phyloP scores from a whole-genome alignment of 2,888 invertebrate species.

The Lamellibrachia satsuma region DNA sequence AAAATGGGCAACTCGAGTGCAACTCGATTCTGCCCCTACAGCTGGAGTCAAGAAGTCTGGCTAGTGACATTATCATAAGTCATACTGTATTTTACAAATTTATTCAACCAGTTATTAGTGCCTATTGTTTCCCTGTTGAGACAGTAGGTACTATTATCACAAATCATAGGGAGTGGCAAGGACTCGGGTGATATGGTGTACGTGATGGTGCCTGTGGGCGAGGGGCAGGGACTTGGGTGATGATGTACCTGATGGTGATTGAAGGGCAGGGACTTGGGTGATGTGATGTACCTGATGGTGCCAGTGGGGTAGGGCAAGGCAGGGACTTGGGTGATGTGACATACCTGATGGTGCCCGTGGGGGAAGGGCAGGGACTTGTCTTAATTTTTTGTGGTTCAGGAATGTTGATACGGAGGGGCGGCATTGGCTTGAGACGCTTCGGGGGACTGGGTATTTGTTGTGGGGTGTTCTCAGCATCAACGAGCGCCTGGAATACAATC shows the following conservation, averaged over 20 bases:
- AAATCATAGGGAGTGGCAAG: conserved; percentile 57
- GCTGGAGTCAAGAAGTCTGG: no score
- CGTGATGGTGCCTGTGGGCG: conserved; percentile 66
- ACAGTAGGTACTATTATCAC: no score
- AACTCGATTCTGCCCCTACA: no score
- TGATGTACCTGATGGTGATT: conserved; percentile 34
- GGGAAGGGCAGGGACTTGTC: conserved; percentile 70
- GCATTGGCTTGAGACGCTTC: conserved; percentile 54
- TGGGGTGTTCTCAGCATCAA: conserved; percentile 73
- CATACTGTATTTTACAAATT: no score
- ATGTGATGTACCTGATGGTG: conserved; percentile 36
- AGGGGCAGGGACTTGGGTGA: conserved; percentile 72
- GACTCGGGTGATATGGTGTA: conserved; percentile 70
- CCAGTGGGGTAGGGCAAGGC: conserved; percentile 46
- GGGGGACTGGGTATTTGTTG: conserved; percentile 32
- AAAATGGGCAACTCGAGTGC: no score
- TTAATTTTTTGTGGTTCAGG: background rate
- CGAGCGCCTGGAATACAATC: conserved; percentile 90
- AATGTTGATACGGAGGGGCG: conserved; percentile 85
- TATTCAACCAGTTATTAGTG: no score
- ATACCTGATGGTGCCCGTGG: conserved; percentile 65
- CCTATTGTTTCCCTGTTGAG: no score
- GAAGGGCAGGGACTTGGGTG: conserved; percentile 61
- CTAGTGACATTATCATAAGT: no score
- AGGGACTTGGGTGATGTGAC: conserved; percentile 54